phyloP scores from a whole-genome alignment of 2,797 vertebrate genomes.

The Cirrhinus molitorella region DNA sequence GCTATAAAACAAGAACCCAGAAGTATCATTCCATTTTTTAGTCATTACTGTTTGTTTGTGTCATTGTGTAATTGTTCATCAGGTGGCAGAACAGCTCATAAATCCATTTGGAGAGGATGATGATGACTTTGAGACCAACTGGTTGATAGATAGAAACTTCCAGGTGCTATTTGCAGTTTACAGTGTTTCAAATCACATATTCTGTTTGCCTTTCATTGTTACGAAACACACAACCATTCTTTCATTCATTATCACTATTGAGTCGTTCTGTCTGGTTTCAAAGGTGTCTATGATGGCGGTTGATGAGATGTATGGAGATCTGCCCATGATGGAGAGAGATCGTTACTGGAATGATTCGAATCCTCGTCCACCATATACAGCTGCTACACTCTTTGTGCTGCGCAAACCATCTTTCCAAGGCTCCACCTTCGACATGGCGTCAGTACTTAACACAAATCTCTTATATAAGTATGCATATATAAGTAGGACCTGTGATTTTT shows the following conservation, averaged over 20 bases:
- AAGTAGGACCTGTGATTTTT: too few relatives aligned
- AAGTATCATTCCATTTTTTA: neutral
- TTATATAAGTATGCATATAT: too few relatives aligned
- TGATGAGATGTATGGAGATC: slow-evolving; percentile 91
- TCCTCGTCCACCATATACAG: slow-evolving; percentile 88
- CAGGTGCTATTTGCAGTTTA: slow-evolving; percentile 80
- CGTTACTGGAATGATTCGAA: slow-evolving; percentile 90
- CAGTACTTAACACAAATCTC: slow-evolving; percentile 66
- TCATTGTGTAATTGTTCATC: slow-evolving; percentile 24
- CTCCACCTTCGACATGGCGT: slow-evolving; percentile 92
- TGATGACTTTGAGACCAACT: slow-evolving; percentile 93
- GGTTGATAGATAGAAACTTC: slow-evolving; percentile 92
- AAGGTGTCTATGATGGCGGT: slow-evolving; percentile 95
- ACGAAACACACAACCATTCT: neutral
- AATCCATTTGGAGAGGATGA: slow-evolving; percentile 96
- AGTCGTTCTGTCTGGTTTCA: neutral
- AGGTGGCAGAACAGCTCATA: slow-evolving; percentile 94
- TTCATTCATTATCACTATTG: neutral
- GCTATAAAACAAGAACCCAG: neutral
- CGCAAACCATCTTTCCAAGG: slow-evolving; percentile 91
- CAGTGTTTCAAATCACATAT: neutral
- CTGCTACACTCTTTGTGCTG: slow-evolving; percentile 84
- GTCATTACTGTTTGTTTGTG: neutral
- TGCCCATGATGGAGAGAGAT: slow-evolving; percentile 88
- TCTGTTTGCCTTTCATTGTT: neutral